phyloP scores from a whole-genome alignment of 2,888 invertebrate genomes.

The Xestoiulus laeticollis region DNA sequence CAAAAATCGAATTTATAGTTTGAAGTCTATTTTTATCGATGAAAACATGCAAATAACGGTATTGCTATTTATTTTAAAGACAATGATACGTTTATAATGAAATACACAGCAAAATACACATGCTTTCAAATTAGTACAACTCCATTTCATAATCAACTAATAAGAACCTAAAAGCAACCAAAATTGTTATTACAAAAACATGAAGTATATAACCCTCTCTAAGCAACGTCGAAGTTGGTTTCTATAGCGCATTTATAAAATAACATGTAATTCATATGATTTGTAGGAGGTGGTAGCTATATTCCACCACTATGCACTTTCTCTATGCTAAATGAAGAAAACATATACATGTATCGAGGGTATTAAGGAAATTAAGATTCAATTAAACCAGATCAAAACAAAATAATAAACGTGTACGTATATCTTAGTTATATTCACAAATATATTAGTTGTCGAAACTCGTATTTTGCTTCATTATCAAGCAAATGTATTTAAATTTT shows the following conservation, averaged over 20 bases:
- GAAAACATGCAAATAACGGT: too few species aligned
- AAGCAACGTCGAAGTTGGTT: background rate
- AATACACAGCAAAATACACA: too few species aligned
- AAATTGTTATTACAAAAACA: background rate
- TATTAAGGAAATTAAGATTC: too few species aligned
- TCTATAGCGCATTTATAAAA: background rate
- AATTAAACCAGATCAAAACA: too few species aligned
- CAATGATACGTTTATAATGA: too few species aligned
- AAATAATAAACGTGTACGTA: too few species aligned
- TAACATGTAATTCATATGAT: background rate
- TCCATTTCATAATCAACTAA: background rate
- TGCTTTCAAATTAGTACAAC: background rate
- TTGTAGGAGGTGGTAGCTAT: background rate
- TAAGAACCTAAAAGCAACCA: background rate
- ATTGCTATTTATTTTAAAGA: too few species aligned
- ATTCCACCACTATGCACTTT: background rate
- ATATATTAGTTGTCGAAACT: background rate
- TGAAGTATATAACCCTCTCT: background rate
- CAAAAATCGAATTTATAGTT: too few species aligned
- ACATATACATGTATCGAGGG: background rate
- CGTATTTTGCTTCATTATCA: background rate
- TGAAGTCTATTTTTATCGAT: too few species aligned
- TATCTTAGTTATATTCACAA: too few species aligned
- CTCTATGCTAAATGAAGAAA: background rate
- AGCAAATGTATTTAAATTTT: too few species aligned